These are phyloP conservation scores for Toxotes jaculatrix DNA, from an alignment of 2,113 vertebrate species.

Conservation along the genomic window DNA sequence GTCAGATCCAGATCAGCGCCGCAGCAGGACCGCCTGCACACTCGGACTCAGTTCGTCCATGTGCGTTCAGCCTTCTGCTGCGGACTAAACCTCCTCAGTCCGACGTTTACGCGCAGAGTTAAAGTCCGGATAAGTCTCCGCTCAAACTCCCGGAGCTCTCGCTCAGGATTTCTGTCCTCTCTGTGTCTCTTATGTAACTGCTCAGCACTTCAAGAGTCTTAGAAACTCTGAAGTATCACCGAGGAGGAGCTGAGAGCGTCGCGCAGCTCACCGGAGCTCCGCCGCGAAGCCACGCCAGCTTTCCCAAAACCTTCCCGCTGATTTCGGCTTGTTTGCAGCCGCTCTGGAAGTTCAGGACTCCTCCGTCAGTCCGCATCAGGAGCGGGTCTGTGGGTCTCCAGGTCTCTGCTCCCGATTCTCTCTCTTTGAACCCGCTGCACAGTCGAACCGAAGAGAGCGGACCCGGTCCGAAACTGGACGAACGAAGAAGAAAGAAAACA, in stretches of 20 bases:
- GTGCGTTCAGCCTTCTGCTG: conserved; percentile 29
- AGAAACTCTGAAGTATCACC: not conserved
- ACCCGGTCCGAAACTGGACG: conserved; percentile 13
- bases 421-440: too few species aligned
- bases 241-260: not conserved
- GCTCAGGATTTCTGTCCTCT: conserved; percentile 14
- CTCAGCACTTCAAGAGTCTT: not conserved
- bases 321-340: not conserved
- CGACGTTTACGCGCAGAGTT: conserved; percentile 21
- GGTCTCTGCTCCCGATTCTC: not conserved
- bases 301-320: not conserved
- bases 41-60: conserved; percentile 23
- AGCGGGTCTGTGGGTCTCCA: not conserved
- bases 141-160: not conserved
- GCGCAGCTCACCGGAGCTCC: not conserved
- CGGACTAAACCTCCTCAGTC: not conserved
- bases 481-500: conserved; percentile 32
- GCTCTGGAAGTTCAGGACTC: conserved; percentile 11
- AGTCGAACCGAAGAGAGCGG: too few species aligned
- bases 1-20: conserved; percentile 23
- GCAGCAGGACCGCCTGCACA: not conserved
- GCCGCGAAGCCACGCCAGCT: not conserved
- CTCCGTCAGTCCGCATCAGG: conserved; percentile 9
- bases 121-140: conserved; percentile 9
- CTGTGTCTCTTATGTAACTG: conserved; percentile 25